Evolutionary conservation across 1,140 invertebrate species (phyloP), one percentile per base, ranked within the genome.

Genomic region (Temnothorax curvispinosus): DNA sequence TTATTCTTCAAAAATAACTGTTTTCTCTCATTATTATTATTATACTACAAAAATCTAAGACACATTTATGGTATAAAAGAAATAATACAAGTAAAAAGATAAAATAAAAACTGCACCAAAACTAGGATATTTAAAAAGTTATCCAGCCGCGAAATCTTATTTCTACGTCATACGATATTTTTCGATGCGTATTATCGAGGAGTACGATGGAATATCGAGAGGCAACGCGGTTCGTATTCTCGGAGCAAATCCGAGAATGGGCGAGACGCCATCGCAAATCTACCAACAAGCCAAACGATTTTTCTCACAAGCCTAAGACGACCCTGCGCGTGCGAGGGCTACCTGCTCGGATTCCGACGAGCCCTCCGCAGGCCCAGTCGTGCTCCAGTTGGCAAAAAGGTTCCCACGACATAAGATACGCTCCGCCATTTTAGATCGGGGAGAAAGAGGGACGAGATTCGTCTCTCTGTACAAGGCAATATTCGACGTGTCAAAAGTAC

Each of bases 361-460:
- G 80, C 90, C 89, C 86, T 89, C 76, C 62, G 41, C 21, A 86
- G 56, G 85, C 86, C 62, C 74, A 86, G 86, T 88, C 87, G 92
- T 94, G 94, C 94, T 95, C 94, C 90, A 95, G 93, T 95, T 95
- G 92, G 92, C 92, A 94, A 93, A 94, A 94, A 94, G 85, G 92
- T 95, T 95, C 94, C 94, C 94, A 94, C 94, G 94, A 94, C 93
- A 91, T 90, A 89, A 88, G 87, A 92, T 93, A 92, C 75, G 88
- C 87, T 89, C 90, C 75, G 90, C 90, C 90, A 91, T 91, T 89
- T 91, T 91, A 78, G 84, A 76, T 0, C 71, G 21, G 64, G 62
- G n/a, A 32, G 35, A 75, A 54, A 71, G 58, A 62, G 80, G 72
- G 84, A 77, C n/a, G 56, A 65, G 50, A 87, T 80, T 75, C 62